These are phyloP conservation scores for Diuraphis noxia DNA, from an alignment of 1,140 invertebrate genomes.

Conservation along the genomic window DNA sequence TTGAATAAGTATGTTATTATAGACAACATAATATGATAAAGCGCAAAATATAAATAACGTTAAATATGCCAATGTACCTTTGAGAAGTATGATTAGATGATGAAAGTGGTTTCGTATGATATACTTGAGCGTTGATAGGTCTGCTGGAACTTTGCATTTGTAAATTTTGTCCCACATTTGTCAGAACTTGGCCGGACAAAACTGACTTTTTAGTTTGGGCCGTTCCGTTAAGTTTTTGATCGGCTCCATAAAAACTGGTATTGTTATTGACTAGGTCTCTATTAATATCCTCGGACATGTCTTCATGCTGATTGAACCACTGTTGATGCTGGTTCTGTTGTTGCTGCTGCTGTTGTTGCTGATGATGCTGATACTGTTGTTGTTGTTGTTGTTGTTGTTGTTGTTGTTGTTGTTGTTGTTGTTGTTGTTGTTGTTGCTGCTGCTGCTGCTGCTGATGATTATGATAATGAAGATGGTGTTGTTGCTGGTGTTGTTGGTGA, in stretches of 20 bases:
- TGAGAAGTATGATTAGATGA: neutral
- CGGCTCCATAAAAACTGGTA: neutral
- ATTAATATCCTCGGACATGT: constrained; percentile 11
- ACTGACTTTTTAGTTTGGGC: constrained; percentile 20
- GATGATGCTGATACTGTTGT: neutral
- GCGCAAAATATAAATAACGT: neutral
- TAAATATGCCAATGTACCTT: neutral
- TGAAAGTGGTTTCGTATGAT: constrained; percentile 33
- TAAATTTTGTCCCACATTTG: constrained; percentile 31
- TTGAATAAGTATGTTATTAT: neutral
- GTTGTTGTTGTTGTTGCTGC: neutral
- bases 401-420: neutral
- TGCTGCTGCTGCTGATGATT: constrained; percentile 42
- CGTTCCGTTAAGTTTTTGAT: constrained; percentile 28
- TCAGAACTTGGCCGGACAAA: constrained; percentile 3
- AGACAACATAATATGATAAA: neutral
- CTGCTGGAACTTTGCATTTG: constrained; percentile 44
- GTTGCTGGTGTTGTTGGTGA: constrained; percentile 58
- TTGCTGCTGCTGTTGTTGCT: neutral
- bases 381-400: neutral
- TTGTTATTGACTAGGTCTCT: constrained; percentile 46
- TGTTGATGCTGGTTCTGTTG: constrained; percentile 50
- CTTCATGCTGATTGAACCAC: constrained; percentile 55
- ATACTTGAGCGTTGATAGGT: constrained; percentile 35
- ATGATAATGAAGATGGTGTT: constrained; percentile 59